Evolutionary conservation across 2,113 vertebrate species (phyloP), one percentile per base, ranked within the genome.

Genomic region (Xiphophorus maculatus): DNA sequence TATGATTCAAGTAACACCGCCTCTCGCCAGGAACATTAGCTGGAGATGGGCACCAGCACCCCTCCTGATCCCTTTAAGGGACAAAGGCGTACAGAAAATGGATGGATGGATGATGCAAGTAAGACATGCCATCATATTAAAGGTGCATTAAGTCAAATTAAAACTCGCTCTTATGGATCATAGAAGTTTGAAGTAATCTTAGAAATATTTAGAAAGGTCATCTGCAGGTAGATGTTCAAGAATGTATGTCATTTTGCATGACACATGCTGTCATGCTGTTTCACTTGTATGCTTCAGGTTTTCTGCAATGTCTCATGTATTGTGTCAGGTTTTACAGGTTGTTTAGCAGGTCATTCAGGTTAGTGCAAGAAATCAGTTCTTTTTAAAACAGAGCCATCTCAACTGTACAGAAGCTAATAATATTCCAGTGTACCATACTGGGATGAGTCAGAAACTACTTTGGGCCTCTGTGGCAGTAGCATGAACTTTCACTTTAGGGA

Each of bases 181-280:
- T 2, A 7, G 44, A 64, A 61, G 84, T 37, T 80, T 88, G 44
- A 83, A 76, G 79, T 75, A 27, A 29, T 14, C 65, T 85, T 63
- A 69, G 40, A 81, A 32, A 22, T 8, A 63, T 32, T 11, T 32
- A 29, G 44, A 68, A 42, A 75, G 62, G 66, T 77, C 63, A 37
- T 15, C 4, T 25, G 12, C 54, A 3, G 14, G 69, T 58, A 17
- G 4, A 48, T 48, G 15, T 48, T 17, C 44, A 48, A 15, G 15
- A 15, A 48, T 15, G 15, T 15, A 6, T 28, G 14, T 48, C 14
- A 48, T 66, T 66, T 14, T 0, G 27, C 35, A 25, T 19, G 30
- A 32, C 4, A n/a, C 40, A 13, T 13, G 22, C 19, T 14, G 8
- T 5, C 2, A 27, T 33, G 27, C 5, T n/a, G 2, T 28, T 66